Base-by-base conservation (phyloP, 2,888 invertebrate species). In the Mythimna impura region DNA sequence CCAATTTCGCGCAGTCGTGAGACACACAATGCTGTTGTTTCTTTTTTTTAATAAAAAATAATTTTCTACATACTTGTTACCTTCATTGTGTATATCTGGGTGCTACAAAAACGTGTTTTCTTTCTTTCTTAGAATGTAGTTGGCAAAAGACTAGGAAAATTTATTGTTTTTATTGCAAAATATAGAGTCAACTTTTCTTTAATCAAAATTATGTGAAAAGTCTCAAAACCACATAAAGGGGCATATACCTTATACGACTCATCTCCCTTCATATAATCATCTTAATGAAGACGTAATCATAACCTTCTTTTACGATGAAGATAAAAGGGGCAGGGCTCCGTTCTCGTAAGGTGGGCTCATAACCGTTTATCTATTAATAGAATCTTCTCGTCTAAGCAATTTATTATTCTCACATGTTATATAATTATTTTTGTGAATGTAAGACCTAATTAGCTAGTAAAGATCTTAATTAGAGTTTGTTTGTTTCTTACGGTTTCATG, bases 281-380 rank as follows among this genome's bases (percentile, higher is more conserved):
- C 25, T 30, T 81, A 76, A 76, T 67, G 47, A 76, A 78, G 60
- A 61, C 54, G 43, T 52, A 34, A 64, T 57, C 62, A 66, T 80
- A 81, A 60, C 58, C 52, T 54, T 47, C 40, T 54, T 61, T 81
- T 76, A 76, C 50, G 68, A 61, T 30, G 34, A 52, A 64, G 55
- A 81, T 78, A 58, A 76, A 81, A 63, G 62, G 25, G 58, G 47
- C 58, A 14, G 17, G 22, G n/a, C 66, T 50, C 66, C 14, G 34
- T 50, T 9, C 64, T 60, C 54, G 58, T 55, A 60, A 55, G 52
- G 34, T 20, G 52, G 20, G 57, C 62, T 75, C 66, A 65, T 73
- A 64, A 36, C 52, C 55, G 7, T 55, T 64, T 43, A 75, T 76
- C 64, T 74, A 65, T 74, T 76, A 80, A 76, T 76, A 54, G 74